Evolutionary conservation across 2,888 invertebrate genomes (phyloP).

Genomic region (Pristionchus arcanus): DNA sequence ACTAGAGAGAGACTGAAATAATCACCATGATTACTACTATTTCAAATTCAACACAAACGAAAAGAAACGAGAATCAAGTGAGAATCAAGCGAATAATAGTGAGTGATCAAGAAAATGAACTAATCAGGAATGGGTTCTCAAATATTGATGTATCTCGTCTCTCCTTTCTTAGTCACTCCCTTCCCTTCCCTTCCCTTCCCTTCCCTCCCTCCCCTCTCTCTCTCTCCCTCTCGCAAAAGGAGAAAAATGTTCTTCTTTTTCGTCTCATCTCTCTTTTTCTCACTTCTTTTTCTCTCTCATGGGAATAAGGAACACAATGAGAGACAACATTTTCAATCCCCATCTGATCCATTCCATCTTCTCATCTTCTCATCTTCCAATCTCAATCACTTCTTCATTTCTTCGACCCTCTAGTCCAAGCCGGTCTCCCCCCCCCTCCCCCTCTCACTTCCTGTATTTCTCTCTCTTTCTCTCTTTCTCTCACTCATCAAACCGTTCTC

Average conservation of each 20-base stretch:
- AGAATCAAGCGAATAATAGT: not conserved
- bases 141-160: slow-evolving; percentile 35
- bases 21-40: not conserved
- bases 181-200: no score
- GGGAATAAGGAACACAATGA: slow-evolving; percentile 33
- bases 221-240: not conserved
- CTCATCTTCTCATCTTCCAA: not conserved
- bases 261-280: not conserved
- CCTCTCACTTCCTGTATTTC: not conserved
- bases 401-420: not conserved
- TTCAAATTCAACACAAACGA: not conserved
- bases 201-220: not conserved
- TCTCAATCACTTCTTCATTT: not conserved
- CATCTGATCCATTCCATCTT: not conserved
- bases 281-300: not conserved
- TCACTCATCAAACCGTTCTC: not conserved
- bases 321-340: not conserved
- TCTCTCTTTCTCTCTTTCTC: not conserved
- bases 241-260: not conserved
- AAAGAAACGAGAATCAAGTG: not conserved
- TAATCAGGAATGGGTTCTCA: not conserved
- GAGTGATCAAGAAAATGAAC: not conserved
- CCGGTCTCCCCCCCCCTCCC: not conserved
- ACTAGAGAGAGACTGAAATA: not conserved
- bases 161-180: slow-evolving; percentile 23